Conservation (phyloP, 2,888 invertebrate species). For the Marasmarcha lunaedactyla region DNA sequence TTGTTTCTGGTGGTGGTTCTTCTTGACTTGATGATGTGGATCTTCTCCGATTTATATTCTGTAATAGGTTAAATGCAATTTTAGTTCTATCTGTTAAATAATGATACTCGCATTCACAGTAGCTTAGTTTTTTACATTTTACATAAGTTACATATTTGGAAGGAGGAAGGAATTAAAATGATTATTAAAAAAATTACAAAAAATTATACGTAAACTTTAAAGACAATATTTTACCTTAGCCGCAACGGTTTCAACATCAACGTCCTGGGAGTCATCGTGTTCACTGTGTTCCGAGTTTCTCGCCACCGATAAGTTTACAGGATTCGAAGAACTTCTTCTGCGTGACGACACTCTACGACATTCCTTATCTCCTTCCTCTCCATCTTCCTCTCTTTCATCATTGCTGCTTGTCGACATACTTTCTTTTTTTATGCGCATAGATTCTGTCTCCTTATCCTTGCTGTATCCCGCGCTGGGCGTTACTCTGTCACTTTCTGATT, state of each 20-base stretch:
- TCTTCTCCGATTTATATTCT: constrained; percentile 57
- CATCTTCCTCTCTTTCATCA: constrained; percentile 65
- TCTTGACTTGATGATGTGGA: constrained; percentile 65
- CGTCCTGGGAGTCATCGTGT: constrained; percentile 64
- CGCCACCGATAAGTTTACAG: constrained; percentile 81
- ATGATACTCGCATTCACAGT: too few relatives aligned
- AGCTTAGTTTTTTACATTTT: not conserved
- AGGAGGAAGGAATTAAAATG: too few relatives aligned
- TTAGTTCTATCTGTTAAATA: too few relatives aligned
- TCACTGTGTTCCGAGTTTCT: constrained; percentile 69
- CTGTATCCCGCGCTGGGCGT: constrained; percentile 60
- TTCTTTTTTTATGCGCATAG: constrained; percentile 63
- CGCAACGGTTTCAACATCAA: constrained; percentile 65
- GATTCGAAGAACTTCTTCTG: constrained; percentile 82
- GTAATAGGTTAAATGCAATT: constrained; percentile 13
- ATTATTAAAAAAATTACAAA: too few relatives aligned
- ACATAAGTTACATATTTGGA: constrained; percentile 1
- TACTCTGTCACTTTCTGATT: constrained; percentile 60
- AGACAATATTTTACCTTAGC: constrained; percentile 42
- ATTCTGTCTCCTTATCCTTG: constrained; percentile 54
- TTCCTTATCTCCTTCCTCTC: constrained; percentile 56
- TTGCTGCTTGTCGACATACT: constrained; percentile 65
- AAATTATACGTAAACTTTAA: too few relatives aligned
- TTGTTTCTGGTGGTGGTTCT: constrained; percentile 60
- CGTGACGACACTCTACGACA: constrained; percentile 67